These are phyloP conservation scores for Scaptomyza reducta DNA, from an alignment of 2,888 invertebrate species.

Conservation along the genomic window DNA sequence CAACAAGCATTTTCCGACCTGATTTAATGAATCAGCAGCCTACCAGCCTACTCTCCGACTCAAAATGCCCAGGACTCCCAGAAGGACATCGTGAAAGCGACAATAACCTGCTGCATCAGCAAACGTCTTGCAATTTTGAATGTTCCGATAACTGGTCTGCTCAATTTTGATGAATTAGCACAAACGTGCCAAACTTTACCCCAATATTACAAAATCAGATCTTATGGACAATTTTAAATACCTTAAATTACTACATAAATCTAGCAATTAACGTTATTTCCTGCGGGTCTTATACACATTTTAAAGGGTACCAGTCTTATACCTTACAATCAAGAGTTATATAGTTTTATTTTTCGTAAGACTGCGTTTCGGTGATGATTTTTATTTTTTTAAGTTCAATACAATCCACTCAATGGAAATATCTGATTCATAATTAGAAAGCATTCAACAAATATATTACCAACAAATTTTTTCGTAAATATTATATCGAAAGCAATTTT, in stretches of 20 bases:
- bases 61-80: conserved; percentile 1
- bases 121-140: conserved; percentile 66
- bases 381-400: too few species aligned
- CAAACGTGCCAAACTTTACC: conserved; percentile 17
- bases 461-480: too few species aligned
- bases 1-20: conserved; percentile 62
- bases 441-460: too few species aligned
- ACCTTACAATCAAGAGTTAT: neutral
- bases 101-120: conserved; percentile 73
- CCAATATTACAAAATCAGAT: neutral
- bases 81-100: conserved; percentile 5
- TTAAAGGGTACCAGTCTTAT: neutral
- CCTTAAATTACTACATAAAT: neutral
- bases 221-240: neutral
- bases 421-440: too few species aligned
- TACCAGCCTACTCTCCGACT: neutral
- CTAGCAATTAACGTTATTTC: neutral
- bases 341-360: neutral
- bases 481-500: too few species aligned
- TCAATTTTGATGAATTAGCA: conserved; percentile 73
- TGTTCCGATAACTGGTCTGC: conserved; percentile 52
- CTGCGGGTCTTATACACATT: neutral
- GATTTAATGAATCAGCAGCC: conserved; percentile 75
- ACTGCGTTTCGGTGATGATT: too few species aligned
- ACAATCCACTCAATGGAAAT: too few species aligned